These are phyloP conservation scores for Tholera decimalis DNA, from an alignment of 2,888 invertebrate species.

Conservation along the genomic window DNA sequence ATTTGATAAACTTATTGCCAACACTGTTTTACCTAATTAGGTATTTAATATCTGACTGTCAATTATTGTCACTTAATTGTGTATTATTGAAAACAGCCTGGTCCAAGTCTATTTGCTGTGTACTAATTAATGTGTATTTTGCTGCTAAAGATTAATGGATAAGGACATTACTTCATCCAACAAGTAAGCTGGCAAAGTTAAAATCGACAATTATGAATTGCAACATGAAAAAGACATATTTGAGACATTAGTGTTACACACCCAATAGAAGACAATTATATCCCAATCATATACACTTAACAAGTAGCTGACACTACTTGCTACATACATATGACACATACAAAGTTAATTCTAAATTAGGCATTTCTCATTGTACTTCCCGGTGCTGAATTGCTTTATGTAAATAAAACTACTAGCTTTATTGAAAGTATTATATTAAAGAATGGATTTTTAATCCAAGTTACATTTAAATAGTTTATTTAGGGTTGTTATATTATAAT, in stretches of 20 bases:
- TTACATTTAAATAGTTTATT: constrained; percentile 42
- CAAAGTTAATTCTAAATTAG: constrained; percentile 24
- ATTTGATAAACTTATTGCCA: neutral
- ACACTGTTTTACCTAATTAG: neutral
- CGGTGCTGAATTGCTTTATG: constrained; percentile 40
- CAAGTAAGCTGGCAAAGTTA: too few relatives aligned
- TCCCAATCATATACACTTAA: neutral
- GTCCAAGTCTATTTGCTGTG: too few relatives aligned
- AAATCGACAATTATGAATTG: too few relatives aligned
- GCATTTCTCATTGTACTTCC: constrained; percentile 8
- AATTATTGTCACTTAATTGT: neutral
- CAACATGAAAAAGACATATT: too few relatives aligned
- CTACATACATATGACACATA: neutral
- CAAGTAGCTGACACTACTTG: neutral
- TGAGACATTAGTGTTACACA: neutral
- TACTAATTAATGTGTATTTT: neutral
- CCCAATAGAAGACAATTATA: neutral
- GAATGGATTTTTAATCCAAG: constrained; percentile 29
- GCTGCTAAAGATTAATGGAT: too few relatives aligned
- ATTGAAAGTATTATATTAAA: constrained; percentile 18
- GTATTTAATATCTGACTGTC: neutral
- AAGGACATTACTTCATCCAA: too few relatives aligned
- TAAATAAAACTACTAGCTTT: constrained; percentile 26
- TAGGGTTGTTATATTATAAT: constrained; percentile 26
- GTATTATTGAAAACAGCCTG: too few relatives aligned